These are phyloP conservation scores for Drosophila lowei DNA, from an alignment of 1,140 invertebrate genomes.

Conservation along the genomic window DNA sequence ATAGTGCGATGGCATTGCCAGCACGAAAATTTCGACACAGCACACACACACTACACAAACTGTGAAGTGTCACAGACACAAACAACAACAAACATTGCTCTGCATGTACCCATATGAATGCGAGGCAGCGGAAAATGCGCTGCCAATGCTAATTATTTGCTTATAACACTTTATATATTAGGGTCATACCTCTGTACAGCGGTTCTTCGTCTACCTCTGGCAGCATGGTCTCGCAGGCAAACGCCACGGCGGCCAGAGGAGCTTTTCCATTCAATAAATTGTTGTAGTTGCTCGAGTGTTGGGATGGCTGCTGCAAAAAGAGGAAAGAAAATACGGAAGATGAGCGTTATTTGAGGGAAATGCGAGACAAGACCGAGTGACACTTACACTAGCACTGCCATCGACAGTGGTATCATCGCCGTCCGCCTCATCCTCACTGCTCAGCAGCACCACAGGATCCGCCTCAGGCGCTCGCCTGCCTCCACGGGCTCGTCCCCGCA, in stretches of 20 bases:
- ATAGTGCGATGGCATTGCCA: slow-evolving; percentile 34
- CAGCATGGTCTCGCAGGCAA: slow-evolving; percentile 64
- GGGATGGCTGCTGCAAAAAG: no score
- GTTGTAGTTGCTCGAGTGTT: no score
- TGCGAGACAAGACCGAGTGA: not conserved
- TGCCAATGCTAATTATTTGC: not conserved
- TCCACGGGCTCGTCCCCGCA: slow-evolving; percentile 62
- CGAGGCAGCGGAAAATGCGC: no score
- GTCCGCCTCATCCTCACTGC: slow-evolving; percentile 86
- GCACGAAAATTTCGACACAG: slow-evolving; percentile 28
- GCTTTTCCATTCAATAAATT: no score
- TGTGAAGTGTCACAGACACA: not conserved
- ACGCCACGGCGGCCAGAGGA: slow-evolving; percentile 36
- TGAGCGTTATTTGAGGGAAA: slow-evolving; percentile 28
- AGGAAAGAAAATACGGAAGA: slow-evolving; percentile 7
- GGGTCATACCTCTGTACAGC: slow-evolving; percentile 67
- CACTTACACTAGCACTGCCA: slow-evolving; percentile 46
- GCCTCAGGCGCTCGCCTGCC: slow-evolving; percentile 83
- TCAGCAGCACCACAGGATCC: slow-evolving; percentile 86
- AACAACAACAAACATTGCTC: not conserved
- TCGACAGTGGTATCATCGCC: slow-evolving; percentile 56
- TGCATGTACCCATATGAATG: not conserved
- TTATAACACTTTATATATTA: not conserved
- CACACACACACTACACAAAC: not conserved
- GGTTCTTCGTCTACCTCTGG: slow-evolving; percentile 69